Percentiles rank a stretch among this genome's conserved stretches.
Conservation (phyloP, 2,113 vertebrate species). For the Solenodon paradoxus region DNA sequence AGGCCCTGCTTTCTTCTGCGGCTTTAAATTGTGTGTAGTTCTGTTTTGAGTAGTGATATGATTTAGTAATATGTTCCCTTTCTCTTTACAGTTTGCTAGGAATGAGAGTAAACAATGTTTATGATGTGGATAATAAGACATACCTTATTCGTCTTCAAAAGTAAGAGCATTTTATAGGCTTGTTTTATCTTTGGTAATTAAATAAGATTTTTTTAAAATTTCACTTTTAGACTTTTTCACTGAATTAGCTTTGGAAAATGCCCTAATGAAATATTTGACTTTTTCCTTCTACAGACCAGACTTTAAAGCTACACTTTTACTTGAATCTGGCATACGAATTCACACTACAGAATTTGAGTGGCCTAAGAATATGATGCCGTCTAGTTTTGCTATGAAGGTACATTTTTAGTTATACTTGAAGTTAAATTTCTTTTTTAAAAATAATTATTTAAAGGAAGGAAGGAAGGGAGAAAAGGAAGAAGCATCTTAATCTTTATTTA, state of each 20-base stretch:
- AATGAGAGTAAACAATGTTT: slow-evolving; percentile 97
- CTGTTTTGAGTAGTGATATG: background rate
- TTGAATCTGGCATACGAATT: slow-evolving; percentile 95
- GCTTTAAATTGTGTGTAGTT: background rate
- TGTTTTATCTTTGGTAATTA: background rate
- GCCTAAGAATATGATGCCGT: slow-evolving; percentile 99
- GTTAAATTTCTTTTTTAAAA: no score
- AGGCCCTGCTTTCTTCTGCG: background rate
- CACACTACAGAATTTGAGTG: slow-evolving; percentile 98
- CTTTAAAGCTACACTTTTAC: slow-evolving; percentile 92
- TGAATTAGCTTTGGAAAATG: background rate
- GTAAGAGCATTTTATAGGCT: slow-evolving; percentile 83
- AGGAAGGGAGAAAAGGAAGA: no score
- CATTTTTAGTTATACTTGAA: slow-evolving; percentile 43
- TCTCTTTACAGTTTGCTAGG: slow-evolving; percentile 89
- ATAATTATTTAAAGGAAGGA: no score
- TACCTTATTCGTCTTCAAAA: slow-evolving; percentile 98
- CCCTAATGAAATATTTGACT: slow-evolving; percentile 38
- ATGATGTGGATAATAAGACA: slow-evolving; percentile 98
- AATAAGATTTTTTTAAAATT: background rate
- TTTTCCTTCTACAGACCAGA: slow-evolving; percentile 87
- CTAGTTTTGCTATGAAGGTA: slow-evolving; percentile 99
- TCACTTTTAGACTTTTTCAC: background rate
- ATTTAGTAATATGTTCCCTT: background rate
- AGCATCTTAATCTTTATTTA: no score